Conservation (phyloP, 2,888 invertebrate genomes). For the Caenorhabditis imperialis region DNA sequence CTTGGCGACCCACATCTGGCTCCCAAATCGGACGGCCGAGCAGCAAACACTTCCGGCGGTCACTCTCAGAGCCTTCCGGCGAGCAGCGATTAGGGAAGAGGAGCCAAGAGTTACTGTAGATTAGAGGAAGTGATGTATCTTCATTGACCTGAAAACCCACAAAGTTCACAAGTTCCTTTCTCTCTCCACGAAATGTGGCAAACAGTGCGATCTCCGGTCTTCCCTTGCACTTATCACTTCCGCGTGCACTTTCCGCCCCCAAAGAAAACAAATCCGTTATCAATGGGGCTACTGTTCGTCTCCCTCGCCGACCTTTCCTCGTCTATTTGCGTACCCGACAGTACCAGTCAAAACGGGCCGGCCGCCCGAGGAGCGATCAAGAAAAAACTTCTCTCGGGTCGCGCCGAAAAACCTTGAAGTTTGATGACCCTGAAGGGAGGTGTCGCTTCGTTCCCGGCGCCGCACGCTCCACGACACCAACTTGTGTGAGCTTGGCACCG, state of each 20-base stretch:
- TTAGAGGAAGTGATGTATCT: too few relatives aligned
- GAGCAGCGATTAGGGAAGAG: too few relatives aligned
- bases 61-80: background rate
- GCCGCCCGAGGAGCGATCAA: constrained; percentile 4
- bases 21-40: constrained; percentile 35
- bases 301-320: constrained; percentile 8
- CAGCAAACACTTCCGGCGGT: too few relatives aligned
- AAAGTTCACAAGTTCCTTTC: too few relatives aligned
- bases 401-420: constrained; percentile 41
- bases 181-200: too few relatives aligned
- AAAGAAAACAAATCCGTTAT: constrained; percentile 31
- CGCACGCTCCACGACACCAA: constrained; percentile 5
- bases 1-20: constrained; percentile 47
- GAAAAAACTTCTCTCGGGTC: constrained; percentile 29
- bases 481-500: constrained; percentile 33
- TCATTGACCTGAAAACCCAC: too few relatives aligned
- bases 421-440: constrained; percentile 53
- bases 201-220: too few relatives aligned
- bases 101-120: too few relatives aligned
- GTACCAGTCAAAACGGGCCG: constrained; percentile 51
- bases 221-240: constrained; percentile 25
- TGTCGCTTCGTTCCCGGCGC: constrained; percentile 48
- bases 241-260: constrained; percentile 35
- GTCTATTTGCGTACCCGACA: constrained; percentile 53
- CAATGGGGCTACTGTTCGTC: constrained; percentile 17